phyloP scores from a whole-genome alignment of 2,113 vertebrate species.

The Pygoscelis antarcticus region DNA sequence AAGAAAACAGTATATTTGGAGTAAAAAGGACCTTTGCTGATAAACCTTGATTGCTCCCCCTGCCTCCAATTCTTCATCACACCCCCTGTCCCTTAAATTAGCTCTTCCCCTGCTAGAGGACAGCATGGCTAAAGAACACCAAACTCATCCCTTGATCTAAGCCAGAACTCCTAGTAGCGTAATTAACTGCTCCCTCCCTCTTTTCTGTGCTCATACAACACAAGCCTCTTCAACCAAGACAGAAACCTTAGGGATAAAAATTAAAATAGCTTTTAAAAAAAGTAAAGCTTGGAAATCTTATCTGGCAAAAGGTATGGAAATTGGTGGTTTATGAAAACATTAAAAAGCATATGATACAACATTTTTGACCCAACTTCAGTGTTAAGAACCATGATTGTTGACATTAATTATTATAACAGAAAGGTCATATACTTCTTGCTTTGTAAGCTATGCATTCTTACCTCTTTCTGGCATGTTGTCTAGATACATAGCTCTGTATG shows the following conservation, averaged over 20 bases:
- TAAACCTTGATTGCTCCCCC: background rate
- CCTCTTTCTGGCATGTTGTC: background rate
- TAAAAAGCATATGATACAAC: rapidly evolving
- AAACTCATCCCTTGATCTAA: rapidly evolving
- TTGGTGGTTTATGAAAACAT: rapidly evolving
- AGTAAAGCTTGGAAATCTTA: background rate
- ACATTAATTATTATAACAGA: too few relatives aligned
- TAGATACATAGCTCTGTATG: background rate
- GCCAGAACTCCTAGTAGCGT: background rate
- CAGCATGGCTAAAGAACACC: rapidly evolving
- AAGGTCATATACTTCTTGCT: too few relatives aligned
- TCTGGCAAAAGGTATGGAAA: background rate
- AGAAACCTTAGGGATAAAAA: background rate
- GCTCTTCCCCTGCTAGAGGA: background rate
- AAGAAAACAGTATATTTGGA: background rate
- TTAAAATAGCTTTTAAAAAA: background rate
- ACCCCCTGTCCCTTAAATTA: rapidly evolving
- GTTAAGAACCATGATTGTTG: background rate
- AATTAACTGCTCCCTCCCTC: background rate
- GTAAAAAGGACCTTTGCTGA: background rate
- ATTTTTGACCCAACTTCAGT: background rate
- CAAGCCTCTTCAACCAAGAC: background rate
- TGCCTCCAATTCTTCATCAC: too few relatives aligned
- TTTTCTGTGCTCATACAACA: rapidly evolving
- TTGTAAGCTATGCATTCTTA: too few relatives aligned